These are phyloP conservation scores for Cephus runcator DNA, from an alignment of 2,888 invertebrate species.

Conservation along the genomic window DNA sequence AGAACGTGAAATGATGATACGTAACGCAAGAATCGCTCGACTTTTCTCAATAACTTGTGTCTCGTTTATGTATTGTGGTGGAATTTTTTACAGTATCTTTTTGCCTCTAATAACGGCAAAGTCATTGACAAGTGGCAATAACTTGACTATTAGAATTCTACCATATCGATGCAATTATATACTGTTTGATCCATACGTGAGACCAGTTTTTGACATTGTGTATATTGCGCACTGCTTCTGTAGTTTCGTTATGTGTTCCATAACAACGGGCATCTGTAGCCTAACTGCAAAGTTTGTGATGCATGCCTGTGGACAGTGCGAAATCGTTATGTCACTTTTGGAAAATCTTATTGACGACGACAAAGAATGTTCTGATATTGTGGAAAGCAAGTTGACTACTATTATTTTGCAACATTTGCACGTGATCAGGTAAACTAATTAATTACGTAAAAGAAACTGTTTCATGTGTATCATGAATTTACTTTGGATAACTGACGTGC, in stretches of 20 bases:
- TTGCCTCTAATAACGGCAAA: constrained; percentile 23
- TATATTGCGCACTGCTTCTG: constrained; percentile 46
- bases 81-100: constrained; percentile 28
- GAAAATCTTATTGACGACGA: constrained; percentile 30
- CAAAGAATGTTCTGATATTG: background rate
- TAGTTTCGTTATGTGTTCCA: constrained; percentile 18
- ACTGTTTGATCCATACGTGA: constrained; percentile 42
- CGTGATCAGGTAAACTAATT: background rate
- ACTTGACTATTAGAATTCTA: constrained; percentile 40
- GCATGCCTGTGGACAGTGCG: constrained; percentile 54
- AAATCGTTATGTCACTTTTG: constrained; percentile 39
- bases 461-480: too few species aligned
- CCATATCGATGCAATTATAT: constrained; percentile 48
- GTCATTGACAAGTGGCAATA: constrained; percentile 22
- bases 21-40: constrained; percentile 18
- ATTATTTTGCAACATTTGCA: constrained; percentile 17
- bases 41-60: constrained; percentile 35
- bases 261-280: constrained; percentile 39
- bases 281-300: constrained; percentile 51
- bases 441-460: too few species aligned
- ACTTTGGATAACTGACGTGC: too few species aligned
- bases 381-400: constrained; percentile 26
- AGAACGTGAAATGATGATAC: constrained; percentile 31
- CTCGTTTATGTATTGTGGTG: constrained; percentile 39
- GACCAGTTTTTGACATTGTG: constrained; percentile 51